These are phyloP conservation scores for Drosophila bipectinata DNA, from an alignment of 1,140 invertebrate genomes.

Conservation along the genomic window DNA sequence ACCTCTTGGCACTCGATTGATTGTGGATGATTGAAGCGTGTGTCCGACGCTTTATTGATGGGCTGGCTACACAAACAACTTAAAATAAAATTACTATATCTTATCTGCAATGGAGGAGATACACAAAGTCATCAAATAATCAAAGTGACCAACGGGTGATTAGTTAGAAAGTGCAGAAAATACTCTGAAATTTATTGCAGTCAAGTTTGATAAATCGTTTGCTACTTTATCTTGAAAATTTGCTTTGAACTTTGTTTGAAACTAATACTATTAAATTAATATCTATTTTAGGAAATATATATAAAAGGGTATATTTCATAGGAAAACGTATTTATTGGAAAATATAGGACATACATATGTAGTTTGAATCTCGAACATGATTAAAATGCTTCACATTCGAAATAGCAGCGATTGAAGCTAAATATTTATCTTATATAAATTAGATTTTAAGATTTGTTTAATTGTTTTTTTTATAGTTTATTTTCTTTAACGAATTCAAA, in stretches of 20 bases:
- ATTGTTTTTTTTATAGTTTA: background rate
- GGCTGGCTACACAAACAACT: conserved; percentile 3
- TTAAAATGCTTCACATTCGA: too few species aligned
- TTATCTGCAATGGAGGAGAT: conserved; percentile 12
- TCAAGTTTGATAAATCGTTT: background rate
- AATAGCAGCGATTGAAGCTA: too few species aligned
- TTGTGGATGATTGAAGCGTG: conserved; percentile 20
- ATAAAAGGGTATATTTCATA: too few species aligned
- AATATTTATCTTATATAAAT: too few species aligned
- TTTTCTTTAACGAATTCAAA: background rate
- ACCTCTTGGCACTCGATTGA: background rate
- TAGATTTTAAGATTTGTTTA: too few species aligned
- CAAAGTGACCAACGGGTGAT: background rate
- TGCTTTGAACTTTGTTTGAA: too few species aligned
- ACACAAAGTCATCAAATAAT: conserved; percentile 2
- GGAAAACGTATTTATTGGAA: too few species aligned
- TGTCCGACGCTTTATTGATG: conserved; percentile 33
- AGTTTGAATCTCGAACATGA: too few species aligned
- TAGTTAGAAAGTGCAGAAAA: background rate
- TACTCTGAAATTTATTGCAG: background rate
- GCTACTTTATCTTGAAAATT: background rate
- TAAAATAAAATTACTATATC: conserved; percentile 25
- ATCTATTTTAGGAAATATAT: too few species aligned
- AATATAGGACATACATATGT: too few species aligned
- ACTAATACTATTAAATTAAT: too few species aligned